phyloP scores from a whole-genome alignment of 2,113 vertebrate genomes.

The Oriolus oriolus region DNA sequence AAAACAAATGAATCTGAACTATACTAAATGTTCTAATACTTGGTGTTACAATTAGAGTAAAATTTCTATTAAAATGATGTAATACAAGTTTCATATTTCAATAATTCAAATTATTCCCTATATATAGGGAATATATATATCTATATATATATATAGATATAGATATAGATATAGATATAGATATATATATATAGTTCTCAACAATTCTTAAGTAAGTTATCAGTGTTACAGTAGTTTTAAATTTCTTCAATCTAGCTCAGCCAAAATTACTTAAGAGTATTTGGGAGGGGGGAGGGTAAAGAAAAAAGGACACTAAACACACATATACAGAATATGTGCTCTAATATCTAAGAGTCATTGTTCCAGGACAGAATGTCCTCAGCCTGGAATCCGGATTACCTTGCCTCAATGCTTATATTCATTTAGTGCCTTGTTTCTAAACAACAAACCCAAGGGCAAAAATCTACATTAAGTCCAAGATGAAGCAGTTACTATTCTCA shows the following conservation, averaged over 20 bases:
- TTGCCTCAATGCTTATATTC: neutral
- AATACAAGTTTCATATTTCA: neutral
- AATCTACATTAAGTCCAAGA: neutral
- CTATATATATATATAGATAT: fast-evolving
- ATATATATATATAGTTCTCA: neutral
- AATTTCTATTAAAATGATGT: neutral
- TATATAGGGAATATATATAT: neutral
- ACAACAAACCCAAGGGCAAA: neutral
- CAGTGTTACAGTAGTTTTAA: neutral
- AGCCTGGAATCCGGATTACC: neutral
- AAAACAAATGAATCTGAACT: neutral
- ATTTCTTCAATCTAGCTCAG: neutral
- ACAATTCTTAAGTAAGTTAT: neutral
- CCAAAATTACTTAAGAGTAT: neutral
- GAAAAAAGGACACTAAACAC: neutral
- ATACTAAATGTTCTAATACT: neutral
- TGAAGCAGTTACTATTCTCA: neutral
- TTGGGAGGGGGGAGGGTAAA: fast-evolving
- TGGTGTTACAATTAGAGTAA: neutral
- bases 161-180: too few species aligned
- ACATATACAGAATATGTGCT: neutral
- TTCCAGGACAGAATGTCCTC: neutral
- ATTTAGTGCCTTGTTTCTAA: neutral
- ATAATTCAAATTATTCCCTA: neutral
- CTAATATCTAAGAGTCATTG: neutral